These are phyloP conservation scores for Musca vetustissima DNA, from an alignment of 1,140 invertebrate genomes.

Conservation along the genomic window DNA sequence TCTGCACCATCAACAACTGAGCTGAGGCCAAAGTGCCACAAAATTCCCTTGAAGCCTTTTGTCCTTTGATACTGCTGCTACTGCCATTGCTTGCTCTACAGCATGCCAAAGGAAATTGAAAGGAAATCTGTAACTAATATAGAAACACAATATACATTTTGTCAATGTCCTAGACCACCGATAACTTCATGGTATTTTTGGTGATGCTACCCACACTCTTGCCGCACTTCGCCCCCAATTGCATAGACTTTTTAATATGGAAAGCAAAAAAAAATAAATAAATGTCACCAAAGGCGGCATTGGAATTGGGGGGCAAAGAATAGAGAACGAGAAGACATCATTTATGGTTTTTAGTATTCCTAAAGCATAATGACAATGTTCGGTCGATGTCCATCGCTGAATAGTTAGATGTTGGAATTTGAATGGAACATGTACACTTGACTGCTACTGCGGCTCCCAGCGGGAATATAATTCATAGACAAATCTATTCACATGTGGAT, in stretches of 20 bases:
- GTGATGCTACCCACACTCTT: no score
- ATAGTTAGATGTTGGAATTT: no score
- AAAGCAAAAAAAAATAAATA: no score
- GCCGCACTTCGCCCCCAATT: no score
- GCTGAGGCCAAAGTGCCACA: no score
- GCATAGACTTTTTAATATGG: no score
- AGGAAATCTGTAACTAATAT: constrained; percentile 23
- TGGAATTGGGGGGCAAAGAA: no score
- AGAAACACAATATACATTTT: constrained; percentile 16
- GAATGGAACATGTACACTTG: no score
- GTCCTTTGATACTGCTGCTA: background rate
- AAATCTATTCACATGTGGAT: constrained; percentile 22
- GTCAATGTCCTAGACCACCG: constrained; percentile 8
- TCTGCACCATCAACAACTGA: no score
- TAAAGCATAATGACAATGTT: constrained; percentile 11
- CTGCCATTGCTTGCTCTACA: no score
- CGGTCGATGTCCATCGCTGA: background rate
- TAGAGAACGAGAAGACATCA: constrained; percentile 4
- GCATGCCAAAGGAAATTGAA: constrained; percentile 16
- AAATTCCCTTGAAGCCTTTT: background rate
- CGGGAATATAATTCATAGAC: constrained; percentile 24
- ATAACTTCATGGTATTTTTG: no score
- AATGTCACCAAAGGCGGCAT: no score
- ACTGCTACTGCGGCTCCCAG: background rate
- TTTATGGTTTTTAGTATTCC: constrained; percentile 18